Base-by-base conservation (phyloP, 2,888 invertebrate species). In the Patella caerulea region DNA sequence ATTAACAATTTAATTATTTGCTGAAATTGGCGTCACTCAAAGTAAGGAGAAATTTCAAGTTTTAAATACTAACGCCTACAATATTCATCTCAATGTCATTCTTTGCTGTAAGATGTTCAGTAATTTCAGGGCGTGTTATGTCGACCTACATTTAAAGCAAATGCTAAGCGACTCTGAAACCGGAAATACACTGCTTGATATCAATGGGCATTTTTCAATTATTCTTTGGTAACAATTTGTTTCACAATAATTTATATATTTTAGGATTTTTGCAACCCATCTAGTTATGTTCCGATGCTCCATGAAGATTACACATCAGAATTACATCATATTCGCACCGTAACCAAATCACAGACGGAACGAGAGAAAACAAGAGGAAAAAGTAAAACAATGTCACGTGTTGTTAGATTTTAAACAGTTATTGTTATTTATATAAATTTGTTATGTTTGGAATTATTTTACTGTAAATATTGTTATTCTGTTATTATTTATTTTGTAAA, bases 241-340 rank as follows among this genome's bases (percentile, higher is more conserved):
- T 19, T 65, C 17, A n/a, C 9, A 2, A 12, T 14, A 24, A 24
- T 24, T 24, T 55, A 15, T 65, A 12, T 72, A 69, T 80, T 83
- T 17, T 79, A 94, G 9, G 92, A 93, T 0, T 92, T 96, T 70
- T 95, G 96, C 87, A 94, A 93, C 52, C 96, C 96, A 0, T 92
- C 98, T 0, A 93, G 94, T 0, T 96, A 98, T 91, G 94, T 94
- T 52, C 95, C 95, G 75, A 98, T 98, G 98, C 89, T 94, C 79
- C 95, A 97, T 90, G 95, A 96, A 0, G 93, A 94, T 69, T 95
- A 96, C 90, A 94, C 94, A 80, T 93, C 94, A 7, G 94, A 95
- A 78, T 93, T 97, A 76, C 93, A 94, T 74, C 94, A 94, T 82
- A 96, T 96, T 90, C 93, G 96, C 69, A 93, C 94, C 85, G 95